Percentiles rank a stretch among this genome's conserved stretches.
phyloP scores from a whole-genome alignment of 2,797 vertebrate genomes.

The Diglossa cyanea region DNA sequence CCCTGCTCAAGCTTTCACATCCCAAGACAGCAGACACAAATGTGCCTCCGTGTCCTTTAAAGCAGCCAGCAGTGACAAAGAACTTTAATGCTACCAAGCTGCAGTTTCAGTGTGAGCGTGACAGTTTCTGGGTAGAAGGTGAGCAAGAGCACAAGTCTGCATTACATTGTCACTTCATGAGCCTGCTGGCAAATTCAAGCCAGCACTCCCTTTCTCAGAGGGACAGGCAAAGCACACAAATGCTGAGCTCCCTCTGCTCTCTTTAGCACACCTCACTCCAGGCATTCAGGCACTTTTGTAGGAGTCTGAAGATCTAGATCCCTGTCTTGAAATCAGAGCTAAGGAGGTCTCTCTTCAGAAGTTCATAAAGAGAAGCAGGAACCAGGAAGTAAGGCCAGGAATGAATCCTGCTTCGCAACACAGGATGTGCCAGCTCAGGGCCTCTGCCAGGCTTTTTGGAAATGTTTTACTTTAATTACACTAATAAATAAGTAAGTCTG shows the following conservation, averaged over 20 bases:
- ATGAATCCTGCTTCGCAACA: neutral
- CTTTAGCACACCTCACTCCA: neutral
- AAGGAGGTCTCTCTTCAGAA: neutral
- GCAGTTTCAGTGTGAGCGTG: neutral
- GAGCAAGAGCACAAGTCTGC: neutral
- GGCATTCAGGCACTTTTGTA: neutral
- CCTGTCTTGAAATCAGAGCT: neutral
- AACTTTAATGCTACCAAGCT: neutral
- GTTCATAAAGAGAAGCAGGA: neutral
- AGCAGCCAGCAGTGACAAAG: neutral
- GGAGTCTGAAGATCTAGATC: neutral
- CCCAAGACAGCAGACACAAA: neutral
- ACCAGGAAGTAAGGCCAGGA: conserved; percentile 20
- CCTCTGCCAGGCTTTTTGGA: neutral
- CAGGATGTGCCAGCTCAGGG: neutral
- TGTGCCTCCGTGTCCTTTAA: neutral
- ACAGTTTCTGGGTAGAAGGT: neutral
- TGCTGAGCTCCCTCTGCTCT: neutral
- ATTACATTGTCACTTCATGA: rapidly evolving
- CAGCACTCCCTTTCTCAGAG: neutral
- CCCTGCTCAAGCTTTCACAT: rapidly evolving
- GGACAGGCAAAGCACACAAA: neutral
- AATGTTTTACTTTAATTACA: neutral
- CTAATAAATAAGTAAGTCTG: neutral
- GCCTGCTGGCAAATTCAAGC: neutral